phyloP scores from a whole-genome alignment of 2,797 vertebrate species.

The Lutjanus argentimaculatus region DNA sequence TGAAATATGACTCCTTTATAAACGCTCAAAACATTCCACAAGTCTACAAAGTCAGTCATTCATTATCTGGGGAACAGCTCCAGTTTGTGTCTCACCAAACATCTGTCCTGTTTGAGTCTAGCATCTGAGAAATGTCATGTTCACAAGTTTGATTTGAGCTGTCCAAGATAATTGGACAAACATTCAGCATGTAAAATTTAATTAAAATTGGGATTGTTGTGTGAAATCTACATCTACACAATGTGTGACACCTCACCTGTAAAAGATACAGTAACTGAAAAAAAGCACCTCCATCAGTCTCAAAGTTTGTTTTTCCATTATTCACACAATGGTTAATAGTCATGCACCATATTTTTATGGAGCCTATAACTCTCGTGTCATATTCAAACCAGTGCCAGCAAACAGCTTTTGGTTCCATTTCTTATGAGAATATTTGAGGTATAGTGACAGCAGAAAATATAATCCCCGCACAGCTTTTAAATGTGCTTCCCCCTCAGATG shows the following conservation, averaged over 20 bases:
- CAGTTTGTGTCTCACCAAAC: conserved; percentile 20
- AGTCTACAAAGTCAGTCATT: background rate
- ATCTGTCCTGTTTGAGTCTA: conserved; percentile 28
- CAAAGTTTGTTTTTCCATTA: background rate
- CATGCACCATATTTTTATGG: background rate
- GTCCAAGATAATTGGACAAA: conserved; percentile 14
- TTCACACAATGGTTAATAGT: background rate
- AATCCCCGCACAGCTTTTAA: conserved; percentile 7
- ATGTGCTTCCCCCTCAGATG: conserved; percentile 4
- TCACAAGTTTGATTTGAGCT: conserved; percentile 25
- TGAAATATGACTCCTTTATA: background rate
- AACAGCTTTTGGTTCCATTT: background rate
- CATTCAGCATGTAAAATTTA: conserved; percentile 3
- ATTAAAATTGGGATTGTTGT: conserved; percentile 20
- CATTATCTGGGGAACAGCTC: conserved; percentile 10
- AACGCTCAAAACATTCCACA: conserved; percentile 8
- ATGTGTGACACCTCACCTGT: background rate
- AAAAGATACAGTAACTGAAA: conserved; percentile 4
- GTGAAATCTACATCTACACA: background rate
- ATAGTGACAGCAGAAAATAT: conserved; percentile 10
- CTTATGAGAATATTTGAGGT: background rate
- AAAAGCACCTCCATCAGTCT: conserved; percentile 4
- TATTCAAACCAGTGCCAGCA: background rate
- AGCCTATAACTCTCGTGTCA: background rate
- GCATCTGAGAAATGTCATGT: conserved; percentile 24